Conservation (phyloP, 2,888 invertebrate species). For the Mamestra brassicae region DNA sequence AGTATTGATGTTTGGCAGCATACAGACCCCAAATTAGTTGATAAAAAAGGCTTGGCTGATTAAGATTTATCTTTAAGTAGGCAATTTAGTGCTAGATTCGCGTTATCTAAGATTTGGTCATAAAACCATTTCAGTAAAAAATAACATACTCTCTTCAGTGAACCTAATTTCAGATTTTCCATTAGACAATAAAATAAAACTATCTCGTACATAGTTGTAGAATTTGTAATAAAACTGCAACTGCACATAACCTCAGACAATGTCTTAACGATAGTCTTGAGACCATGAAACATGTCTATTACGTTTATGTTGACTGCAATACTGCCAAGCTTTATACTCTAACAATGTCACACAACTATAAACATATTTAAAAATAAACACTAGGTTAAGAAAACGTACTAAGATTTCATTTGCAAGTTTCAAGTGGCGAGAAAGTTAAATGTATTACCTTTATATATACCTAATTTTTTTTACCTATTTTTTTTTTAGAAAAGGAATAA, state of each 20-base stretch:
- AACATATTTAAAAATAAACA: not conserved
- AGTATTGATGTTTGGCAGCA: not conserved
- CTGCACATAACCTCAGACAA: constrained; percentile 16
- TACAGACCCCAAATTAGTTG: not conserved
- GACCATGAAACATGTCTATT: constrained; percentile 16
- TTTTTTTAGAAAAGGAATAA: too few species aligned
- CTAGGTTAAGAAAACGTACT: not conserved
- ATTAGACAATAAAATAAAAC: not conserved
- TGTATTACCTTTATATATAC: too few species aligned
- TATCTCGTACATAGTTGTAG: constrained; percentile 8
- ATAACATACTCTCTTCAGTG: not conserved
- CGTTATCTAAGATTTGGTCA: not conserved
- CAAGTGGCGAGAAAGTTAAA: not conserved
- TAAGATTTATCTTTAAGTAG: too few species aligned
- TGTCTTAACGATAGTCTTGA: constrained; percentile 27
- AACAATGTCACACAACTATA: constrained; percentile 33
- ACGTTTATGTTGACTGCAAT: constrained; percentile 1
- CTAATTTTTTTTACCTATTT: too few species aligned
- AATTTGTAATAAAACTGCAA: constrained; percentile 18
- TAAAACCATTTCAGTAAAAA: not conserved
- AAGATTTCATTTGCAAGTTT: not conserved
- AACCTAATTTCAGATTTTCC: not conserved
- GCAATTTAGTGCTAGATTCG: too few species aligned
- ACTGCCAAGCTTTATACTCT: constrained; percentile 13
- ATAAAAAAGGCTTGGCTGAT: too few species aligned